Percentiles rank a stretch among this genome's conserved stretches.
Conservation (phyloP, 2,888 invertebrate genomes). For the Athalia circularis region DNA sequence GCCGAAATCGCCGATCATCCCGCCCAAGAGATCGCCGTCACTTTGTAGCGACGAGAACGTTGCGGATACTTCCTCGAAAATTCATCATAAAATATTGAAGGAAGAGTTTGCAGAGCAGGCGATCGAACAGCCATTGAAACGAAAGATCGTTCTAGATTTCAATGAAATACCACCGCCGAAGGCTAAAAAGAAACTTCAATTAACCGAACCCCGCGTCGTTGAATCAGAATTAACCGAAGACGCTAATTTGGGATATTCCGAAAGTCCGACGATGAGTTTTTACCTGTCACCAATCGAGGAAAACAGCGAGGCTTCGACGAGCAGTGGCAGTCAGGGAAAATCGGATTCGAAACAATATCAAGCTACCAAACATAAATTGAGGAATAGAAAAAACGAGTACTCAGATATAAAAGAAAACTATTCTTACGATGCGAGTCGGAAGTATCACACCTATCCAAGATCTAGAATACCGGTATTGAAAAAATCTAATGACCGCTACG, state of each 20-base stretch:
- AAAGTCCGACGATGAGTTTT: constrained; percentile 59
- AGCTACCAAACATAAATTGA: constrained; percentile 29
- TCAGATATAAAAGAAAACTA: constrained; percentile 34
- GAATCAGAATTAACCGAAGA: constrained; percentile 47
- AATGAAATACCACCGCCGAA: constrained; percentile 62
- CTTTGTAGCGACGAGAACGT: constrained; percentile 37
- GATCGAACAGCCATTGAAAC: constrained; percentile 30
- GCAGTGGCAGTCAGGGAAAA: constrained; percentile 71
- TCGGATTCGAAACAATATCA: constrained; percentile 45
- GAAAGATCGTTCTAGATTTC: constrained; percentile 64
- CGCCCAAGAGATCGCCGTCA: constrained; percentile 33
- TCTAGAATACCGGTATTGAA: constrained; percentile 71
- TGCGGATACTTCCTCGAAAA: constrained; percentile 12
- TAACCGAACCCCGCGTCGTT: constrained; percentile 43
- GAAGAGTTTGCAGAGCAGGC: not conserved
- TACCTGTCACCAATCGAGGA: constrained; percentile 78
- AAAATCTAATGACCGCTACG: constrained; percentile 60
- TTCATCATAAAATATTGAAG: constrained; percentile 17
- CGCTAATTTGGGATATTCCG: constrained; percentile 48
- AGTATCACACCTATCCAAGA: constrained; percentile 77
- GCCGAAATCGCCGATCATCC: constrained; percentile 51
- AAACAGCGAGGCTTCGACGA: constrained; percentile 77
- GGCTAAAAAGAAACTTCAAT: constrained; percentile 23
- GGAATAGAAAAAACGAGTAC: constrained; percentile 33
- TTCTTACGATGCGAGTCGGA: constrained; percentile 61